These are phyloP conservation scores for Endotricha flammealis DNA, from an alignment of 2,888 invertebrate genomes.

Conservation along the genomic window DNA sequence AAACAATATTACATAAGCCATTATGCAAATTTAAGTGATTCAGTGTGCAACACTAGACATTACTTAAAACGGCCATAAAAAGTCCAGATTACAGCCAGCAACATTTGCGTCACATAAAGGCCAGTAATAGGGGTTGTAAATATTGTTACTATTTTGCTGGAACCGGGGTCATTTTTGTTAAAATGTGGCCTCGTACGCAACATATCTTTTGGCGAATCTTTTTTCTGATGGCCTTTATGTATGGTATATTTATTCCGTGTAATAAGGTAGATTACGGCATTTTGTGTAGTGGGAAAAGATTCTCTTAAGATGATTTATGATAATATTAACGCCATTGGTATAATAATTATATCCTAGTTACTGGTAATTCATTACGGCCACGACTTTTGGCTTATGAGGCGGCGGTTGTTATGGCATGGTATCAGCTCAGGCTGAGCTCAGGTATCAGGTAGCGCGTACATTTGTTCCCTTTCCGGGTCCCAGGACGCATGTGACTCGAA, in stretches of 20 bases:
- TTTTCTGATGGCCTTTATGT: constrained; percentile 14
- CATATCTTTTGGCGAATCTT: constrained; percentile 14
- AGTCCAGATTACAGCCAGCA: constrained; percentile 47
- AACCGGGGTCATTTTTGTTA: constrained; percentile 35
- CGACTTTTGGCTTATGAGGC: too few relatives aligned
- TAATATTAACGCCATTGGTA: too few relatives aligned
- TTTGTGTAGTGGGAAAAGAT: neutral
- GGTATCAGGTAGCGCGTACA: too few relatives aligned
- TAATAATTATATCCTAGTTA: too few relatives aligned
- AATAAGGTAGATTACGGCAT: constrained; percentile 11
- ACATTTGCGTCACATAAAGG: constrained; percentile 48
- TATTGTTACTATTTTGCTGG: constrained; percentile 38
- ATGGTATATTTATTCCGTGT: constrained; percentile 12
- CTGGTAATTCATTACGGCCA: too few relatives aligned
- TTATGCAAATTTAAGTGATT: constrained; percentile 55
- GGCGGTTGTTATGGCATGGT: too few relatives aligned
- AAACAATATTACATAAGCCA: neutral
- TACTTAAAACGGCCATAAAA: constrained; percentile 55
- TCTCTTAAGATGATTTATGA: too few relatives aligned
- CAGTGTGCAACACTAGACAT: constrained; percentile 40
- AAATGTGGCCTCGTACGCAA: constrained; percentile 27
- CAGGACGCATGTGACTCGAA: too few relatives aligned
- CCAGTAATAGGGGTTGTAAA: constrained; percentile 41
- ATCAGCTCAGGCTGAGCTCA: too few relatives aligned
- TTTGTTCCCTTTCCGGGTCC: too few relatives aligned